Evolutionary conservation across 2,888 invertebrate species (phyloP).

Genomic region (Calameuta filiformis): DNA sequence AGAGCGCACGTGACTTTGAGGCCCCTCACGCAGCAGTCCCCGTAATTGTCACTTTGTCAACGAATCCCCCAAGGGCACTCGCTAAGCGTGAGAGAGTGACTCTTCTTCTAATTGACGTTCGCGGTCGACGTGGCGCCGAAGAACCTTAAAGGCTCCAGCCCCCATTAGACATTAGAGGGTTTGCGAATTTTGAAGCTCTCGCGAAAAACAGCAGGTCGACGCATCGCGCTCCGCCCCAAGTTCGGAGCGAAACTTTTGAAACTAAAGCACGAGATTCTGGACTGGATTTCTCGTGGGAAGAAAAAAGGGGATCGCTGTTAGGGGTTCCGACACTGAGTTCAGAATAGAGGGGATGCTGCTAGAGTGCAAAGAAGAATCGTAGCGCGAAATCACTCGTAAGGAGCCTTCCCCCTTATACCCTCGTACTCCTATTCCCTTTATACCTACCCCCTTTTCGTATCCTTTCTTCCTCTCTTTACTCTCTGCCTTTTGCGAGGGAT

Average conservation of each 20-base stretch:
- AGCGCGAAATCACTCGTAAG: slow-evolving; percentile 26
- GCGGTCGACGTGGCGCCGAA: slow-evolving; percentile 17
- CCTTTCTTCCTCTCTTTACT: slow-evolving; percentile 3
- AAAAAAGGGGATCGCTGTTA: no score
- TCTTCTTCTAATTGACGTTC: slow-evolving; percentile 53
- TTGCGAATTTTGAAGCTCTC: no score
- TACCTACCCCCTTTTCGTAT: background rate
- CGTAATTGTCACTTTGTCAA: slow-evolving; percentile 65
- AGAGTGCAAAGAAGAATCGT: no score
- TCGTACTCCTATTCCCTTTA: slow-evolving; percentile 6
- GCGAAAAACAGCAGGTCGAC: no score
- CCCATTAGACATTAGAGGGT: no score
- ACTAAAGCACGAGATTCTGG: no score
- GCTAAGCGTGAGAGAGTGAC: slow-evolving; percentile 30
- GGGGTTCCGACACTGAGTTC: no score
- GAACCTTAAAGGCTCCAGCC: no score
- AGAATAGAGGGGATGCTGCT: no score
- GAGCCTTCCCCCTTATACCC: slow-evolving; percentile 16
- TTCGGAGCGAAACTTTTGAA: no score
- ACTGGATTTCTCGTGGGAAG: no score
- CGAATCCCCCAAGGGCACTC: slow-evolving; percentile 46
- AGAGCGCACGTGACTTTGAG: slow-evolving; percentile 63
- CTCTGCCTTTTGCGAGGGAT: background rate
- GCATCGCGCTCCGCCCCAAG: no score
- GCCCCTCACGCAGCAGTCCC: slow-evolving; percentile 31